Evolutionary conservation across 2,797 vertebrate species (phyloP), one percentile per base, ranked within the genome.

Genomic region (Phrynocephalus guinanensis): DNA sequence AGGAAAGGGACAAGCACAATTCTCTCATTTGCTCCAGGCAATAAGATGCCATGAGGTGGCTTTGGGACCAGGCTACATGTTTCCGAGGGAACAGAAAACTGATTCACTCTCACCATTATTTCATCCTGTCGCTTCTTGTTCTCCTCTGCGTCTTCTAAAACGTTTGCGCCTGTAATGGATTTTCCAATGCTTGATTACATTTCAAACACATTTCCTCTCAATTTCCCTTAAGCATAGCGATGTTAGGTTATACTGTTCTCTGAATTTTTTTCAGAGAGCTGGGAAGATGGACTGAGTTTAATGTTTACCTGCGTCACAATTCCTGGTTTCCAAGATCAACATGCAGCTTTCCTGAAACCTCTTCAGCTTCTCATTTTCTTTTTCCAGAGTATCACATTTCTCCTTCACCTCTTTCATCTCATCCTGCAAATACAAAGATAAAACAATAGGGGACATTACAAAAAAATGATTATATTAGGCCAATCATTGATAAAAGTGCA

Each of bases 301-400:
- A 13, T 44, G n/a, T 92, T 95, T 93, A 97, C 97, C 96, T 91
- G 95, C 93, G 86, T 83, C 85, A 30, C 96, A 94, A 81, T 93
- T 96, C 73, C 92, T 94, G 91, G 91, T 94, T 92, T 97, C 95
- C 60, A 97, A 91, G 90, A 97, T 91, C 68, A 88, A 91, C 94
- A 96, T 92, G 92, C 95, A 96, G 66, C 83, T 96, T 82, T 95
- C 92, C 87, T 95, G 95, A 83, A 96, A 96, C 71, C 96, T 95
- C 88, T 95, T 96, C 79, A 97, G 93, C 83, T 95, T 94, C 86
- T 96, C 94, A 2, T 95, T 89, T 90, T 97, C 95, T 15, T 95
- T 91, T 79, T 93, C 82, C 79, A 97, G 88, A 20, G 78, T 89
- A 89, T 89, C 88, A 1, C 96, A 82, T 24, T 83, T 82, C 81